These are phyloP conservation scores for Pogonognathellus flavescens DNA, from an alignment of 1,140 invertebrate species.

Conservation along the genomic window DNA sequence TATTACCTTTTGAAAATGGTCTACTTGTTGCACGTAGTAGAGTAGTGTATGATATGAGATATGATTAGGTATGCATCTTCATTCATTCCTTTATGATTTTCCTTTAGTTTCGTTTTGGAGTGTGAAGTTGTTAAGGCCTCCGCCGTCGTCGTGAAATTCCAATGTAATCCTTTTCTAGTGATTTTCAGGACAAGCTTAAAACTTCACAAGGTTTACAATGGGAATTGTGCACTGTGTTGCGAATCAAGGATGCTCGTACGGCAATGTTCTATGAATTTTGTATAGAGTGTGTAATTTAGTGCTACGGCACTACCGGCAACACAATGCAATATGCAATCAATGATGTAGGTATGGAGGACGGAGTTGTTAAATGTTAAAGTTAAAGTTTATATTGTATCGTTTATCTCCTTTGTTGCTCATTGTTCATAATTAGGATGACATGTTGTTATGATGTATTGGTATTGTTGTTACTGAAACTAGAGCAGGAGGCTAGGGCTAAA, in stretches of 20 bases:
- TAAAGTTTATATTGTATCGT: background rate
- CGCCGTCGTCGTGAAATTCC: background rate
- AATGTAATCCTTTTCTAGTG: background rate
- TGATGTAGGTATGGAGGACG: background rate
- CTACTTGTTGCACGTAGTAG: no score
- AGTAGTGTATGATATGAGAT: no score
- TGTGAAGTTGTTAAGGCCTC: background rate
- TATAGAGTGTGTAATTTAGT: background rate
- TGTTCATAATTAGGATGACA: conserved; percentile 32
- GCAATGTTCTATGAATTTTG: background rate
- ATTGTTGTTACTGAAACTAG: conserved; percentile 13
- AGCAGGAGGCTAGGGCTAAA: conserved; percentile 2
- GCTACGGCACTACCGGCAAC: background rate
- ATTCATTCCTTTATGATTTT: background rate
- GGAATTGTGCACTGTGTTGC: background rate
- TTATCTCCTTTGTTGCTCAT: background rate
- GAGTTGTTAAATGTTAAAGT: background rate
- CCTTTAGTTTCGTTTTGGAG: background rate
- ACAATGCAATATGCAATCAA: background rate
- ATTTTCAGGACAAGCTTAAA: no score
- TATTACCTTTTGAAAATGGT: no score
- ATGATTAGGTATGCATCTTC: no score
- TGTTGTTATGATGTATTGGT: conserved; percentile 16
- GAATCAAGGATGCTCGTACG: background rate
- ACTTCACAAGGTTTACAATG: no score